A percentile compares a stretch with the other conserved stretches of the same genome.
Evolutionary conservation across 2,888 invertebrate species (phyloP).

Genomic region (Ommatoiulus sabulosus): DNA sequence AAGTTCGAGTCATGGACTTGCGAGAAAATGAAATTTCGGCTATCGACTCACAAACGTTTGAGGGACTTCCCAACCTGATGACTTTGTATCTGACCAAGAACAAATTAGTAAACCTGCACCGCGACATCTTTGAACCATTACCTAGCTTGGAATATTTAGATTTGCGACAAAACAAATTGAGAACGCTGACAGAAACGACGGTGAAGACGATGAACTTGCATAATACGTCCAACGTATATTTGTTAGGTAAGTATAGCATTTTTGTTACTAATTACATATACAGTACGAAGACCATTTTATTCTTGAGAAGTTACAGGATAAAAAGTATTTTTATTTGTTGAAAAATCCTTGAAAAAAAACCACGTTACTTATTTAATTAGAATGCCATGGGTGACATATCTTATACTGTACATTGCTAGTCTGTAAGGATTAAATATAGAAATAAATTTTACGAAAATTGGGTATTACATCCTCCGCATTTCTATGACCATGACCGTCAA

Average conservation of each 20-base stretch:
- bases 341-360: not conserved
- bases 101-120: not conserved
- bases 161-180: constrained; percentile 37
- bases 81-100: constrained; percentile 15
- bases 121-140: not conserved
- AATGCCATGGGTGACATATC: not conserved
- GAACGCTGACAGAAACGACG: constrained; percentile 4
- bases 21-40: constrained; percentile 39
- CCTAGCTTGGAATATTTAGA: constrained; percentile 39
- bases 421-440: not conserved
- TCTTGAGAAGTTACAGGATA: too few species aligned
- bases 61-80: constrained; percentile 49
- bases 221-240: not conserved
- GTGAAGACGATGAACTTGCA: not conserved
- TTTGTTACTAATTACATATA: not conserved
- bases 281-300: too few species aligned
- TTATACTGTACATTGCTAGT: not conserved
- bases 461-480: not conserved
- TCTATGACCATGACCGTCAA: constrained; percentile 18
- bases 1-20: constrained; percentile 22
- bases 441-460: not conserved
- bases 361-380: not conserved
- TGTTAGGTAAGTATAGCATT: not conserved
- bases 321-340: not conserved
- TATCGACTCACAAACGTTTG: constrained; percentile 16